phyloP scores from a whole-genome alignment of 2,113 vertebrate species.

The Varanus komodoensis region DNA sequence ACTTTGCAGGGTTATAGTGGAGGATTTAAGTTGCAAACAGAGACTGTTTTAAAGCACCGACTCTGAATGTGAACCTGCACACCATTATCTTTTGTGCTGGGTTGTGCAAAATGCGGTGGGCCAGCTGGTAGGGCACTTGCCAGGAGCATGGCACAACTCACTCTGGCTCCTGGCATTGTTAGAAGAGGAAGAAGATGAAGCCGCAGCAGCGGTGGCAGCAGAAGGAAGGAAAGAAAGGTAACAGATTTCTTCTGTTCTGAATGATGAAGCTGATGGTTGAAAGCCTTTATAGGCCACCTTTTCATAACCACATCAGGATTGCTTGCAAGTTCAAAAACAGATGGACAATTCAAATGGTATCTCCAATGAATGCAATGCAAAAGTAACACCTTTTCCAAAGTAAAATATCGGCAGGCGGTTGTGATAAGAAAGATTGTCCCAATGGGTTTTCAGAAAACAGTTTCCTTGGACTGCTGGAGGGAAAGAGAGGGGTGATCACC shows the following conservation, averaged over 20 bases:
- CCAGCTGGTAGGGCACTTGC: not conserved
- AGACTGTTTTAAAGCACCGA: constrained; percentile 31
- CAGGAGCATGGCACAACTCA: not conserved
- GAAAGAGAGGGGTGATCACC: not conserved
- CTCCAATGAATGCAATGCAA: not conserved
- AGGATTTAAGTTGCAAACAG: constrained; percentile 39
- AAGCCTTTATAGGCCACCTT: not conserved
- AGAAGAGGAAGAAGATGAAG: not conserved
- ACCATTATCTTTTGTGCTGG: not conserved
- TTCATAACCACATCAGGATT: not conserved
- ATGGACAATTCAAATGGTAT: not conserved
- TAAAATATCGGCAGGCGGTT: too few relatives aligned
- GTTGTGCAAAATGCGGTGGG: not conserved
- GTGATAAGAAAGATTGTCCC: too few relatives aligned
- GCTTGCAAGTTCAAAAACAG: not conserved
- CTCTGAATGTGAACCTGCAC: constrained; percentile 38
- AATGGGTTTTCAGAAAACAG: too few relatives aligned
- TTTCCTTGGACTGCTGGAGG: not conserved
- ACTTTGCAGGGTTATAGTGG: constrained; percentile 35
- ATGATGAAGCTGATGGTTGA: not conserved
- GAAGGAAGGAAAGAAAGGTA: too few relatives aligned
- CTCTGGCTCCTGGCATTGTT: not conserved
- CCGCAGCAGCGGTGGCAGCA: too few relatives aligned
- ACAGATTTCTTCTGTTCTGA: not conserved
- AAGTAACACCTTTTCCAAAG: not conserved